Percentiles rank a stretch among this genome's conserved stretches.
Conservation (phyloP, 1,140 invertebrate species). For the Cotesia chilonis region DNA sequence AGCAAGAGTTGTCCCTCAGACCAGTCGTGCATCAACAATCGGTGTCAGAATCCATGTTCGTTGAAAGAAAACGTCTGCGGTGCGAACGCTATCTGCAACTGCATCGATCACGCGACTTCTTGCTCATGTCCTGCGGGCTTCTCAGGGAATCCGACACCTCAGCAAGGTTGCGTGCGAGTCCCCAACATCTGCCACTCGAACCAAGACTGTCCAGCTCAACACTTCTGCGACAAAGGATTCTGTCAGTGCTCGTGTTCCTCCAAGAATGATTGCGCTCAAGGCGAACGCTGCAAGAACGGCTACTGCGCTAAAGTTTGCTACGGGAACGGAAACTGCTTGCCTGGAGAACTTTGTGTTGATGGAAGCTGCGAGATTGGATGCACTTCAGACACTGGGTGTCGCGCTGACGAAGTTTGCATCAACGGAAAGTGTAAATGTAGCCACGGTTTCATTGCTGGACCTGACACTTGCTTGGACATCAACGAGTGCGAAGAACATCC, state of each 20-base stretch:
- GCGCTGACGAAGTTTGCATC: slow-evolving; percentile 80
- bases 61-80: slow-evolving; percentile 77
- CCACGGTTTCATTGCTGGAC: slow-evolving; percentile 74
- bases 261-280: slow-evolving; percentile 77
- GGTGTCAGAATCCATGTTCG: slow-evolving; percentile 84
- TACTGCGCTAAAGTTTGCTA: slow-evolving; percentile 87
- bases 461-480: slow-evolving; percentile 78
- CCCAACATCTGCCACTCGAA: slow-evolving; percentile 72
- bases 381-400: slow-evolving; percentile 81
- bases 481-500: slow-evolving; percentile 82
- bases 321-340: slow-evolving; percentile 86
- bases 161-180: slow-evolving; percentile 86
- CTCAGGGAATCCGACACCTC: slow-evolving; percentile 85
- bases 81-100: slow-evolving; percentile 82
- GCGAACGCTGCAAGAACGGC: slow-evolving; percentile 82
- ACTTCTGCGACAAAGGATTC: slow-evolving; percentile 77
- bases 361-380: slow-evolving; percentile 86
- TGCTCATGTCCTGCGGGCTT: slow-evolving; percentile 86
- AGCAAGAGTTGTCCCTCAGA: slow-evolving; percentile 80
- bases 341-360: slow-evolving; percentile 87
- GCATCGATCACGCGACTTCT: slow-evolving; percentile 73
- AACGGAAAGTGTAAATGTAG: slow-evolving; percentile 81
- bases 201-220: slow-evolving; percentile 75
- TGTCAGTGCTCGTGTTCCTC: slow-evolving; percentile 81
- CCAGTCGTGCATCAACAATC: slow-evolving; percentile 83